These are phyloP conservation scores for Synergus umbraculus DNA, from an alignment of 2,888 invertebrate species.

Conservation along the genomic window DNA sequence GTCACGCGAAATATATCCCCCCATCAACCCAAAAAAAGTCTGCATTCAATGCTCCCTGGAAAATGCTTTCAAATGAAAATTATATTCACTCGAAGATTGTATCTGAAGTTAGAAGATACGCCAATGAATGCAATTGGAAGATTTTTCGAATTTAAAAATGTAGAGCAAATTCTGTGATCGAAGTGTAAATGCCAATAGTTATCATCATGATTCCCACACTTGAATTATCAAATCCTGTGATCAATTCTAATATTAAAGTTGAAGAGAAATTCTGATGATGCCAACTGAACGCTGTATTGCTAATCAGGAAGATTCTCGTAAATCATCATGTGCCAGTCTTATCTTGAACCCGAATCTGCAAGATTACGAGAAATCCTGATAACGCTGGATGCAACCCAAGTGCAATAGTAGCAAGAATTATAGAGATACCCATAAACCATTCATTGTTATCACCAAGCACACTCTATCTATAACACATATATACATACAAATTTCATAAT, in stretches of 20 bases:
- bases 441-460: slow-evolving; percentile 38
- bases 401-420: slow-evolving; percentile 33
- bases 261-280: slow-evolving; percentile 9
- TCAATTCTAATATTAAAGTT: not conserved
- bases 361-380: slow-evolving; percentile 40
- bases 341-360: slow-evolving; percentile 25
- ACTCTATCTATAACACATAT: slow-evolving; percentile 31
- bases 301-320: slow-evolving; percentile 33
- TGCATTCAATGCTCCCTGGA: not conserved
- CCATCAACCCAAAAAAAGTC: not conserved
- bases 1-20: not conserved
- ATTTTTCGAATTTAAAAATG: not conserved
- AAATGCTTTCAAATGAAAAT: not conserved
- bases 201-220: not conserved
- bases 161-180: not conserved
- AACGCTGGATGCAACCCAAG: slow-evolving; percentile 34
- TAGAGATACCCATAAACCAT: slow-evolving; percentile 40
- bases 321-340: slow-evolving; percentile 2
- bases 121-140: not conserved
- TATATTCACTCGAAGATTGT: too few species aligned
- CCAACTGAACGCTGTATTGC: not conserved
- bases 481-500: slow-evolving; percentile 36
- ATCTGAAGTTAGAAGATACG: not conserved
- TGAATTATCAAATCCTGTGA: not conserved
- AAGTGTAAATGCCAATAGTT: not conserved